These are phyloP conservation scores for Sinocyclocheilus anshuiensis DNA, from an alignment of 2,113 vertebrate genomes.

Conservation along the genomic window DNA sequence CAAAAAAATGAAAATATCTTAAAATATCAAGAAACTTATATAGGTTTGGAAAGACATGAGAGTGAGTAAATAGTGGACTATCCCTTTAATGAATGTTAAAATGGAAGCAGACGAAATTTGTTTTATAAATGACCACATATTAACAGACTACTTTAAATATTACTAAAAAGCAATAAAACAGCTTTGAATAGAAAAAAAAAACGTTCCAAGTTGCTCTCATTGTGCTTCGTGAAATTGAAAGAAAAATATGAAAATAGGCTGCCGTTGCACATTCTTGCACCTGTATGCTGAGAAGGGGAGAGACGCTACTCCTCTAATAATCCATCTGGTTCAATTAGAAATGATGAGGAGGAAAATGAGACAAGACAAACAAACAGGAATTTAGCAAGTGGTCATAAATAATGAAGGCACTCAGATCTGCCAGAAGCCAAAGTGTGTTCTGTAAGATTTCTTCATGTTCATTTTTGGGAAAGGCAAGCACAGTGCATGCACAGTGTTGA, in stretches of 20 bases:
- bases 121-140: not conserved
- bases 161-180: conserved; percentile 34
- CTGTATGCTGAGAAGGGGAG: conserved; percentile 37
- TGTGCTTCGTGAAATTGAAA: conserved; percentile 56
- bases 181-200: conserved; percentile 32
- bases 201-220: conserved; percentile 40
- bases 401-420: conserved; percentile 97
- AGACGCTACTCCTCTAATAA: conserved; percentile 39
- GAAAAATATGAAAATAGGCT: conserved; percentile 45
- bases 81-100: conserved; percentile 13
- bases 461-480: conserved; percentile 85
- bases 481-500: conserved; percentile 96
- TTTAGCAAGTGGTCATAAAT: conserved; percentile 87
- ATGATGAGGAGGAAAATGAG: conserved; percentile 31
- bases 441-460: conserved; percentile 70
- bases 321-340: conserved; percentile 33
- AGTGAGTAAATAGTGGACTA: not conserved
- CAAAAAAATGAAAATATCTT: too few species aligned
- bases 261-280: conserved; percentile 49
- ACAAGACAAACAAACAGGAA: conserved; percentile 63
- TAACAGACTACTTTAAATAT: conserved; percentile 31
- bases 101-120: not conserved
- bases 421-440: conserved; percentile 87
- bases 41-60: conserved; percentile 9
- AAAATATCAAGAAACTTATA: not conserved